Evolutionary conservation across 2,888 invertebrate genomes (phyloP).

Genomic region (Ophion obscuratus): DNA sequence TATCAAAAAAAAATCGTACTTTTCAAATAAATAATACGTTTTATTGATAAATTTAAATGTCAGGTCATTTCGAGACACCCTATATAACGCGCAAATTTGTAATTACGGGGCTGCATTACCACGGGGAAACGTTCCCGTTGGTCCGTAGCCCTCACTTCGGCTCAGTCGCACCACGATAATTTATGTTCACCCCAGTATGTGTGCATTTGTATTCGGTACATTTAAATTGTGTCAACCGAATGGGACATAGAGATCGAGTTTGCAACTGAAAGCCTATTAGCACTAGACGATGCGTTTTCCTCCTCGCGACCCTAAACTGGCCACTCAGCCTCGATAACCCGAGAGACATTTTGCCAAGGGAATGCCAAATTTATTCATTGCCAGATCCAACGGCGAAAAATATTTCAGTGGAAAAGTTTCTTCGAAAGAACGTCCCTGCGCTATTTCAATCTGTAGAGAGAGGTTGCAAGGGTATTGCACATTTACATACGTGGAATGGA

Average conservation of each 20-base stretch:
- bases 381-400: not conserved
- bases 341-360: not conserved
- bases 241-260: constrained; percentile 33
- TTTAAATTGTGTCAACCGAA: constrained; percentile 22
- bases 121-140: constrained; percentile 34
- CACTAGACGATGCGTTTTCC: constrained; percentile 25
- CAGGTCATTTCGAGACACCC: not conserved
- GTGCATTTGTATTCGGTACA: not conserved
- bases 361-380: constrained; percentile 7
- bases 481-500: too few species aligned
- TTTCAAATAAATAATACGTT: too few species aligned
- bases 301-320: constrained; percentile 23
- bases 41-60: too few species aligned
- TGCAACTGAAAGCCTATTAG: constrained; percentile 53
- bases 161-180: constrained; percentile 42
- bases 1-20: too few species aligned
- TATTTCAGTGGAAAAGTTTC: not conserved
- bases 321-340: constrained; percentile 24
- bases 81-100: constrained; percentile 40
- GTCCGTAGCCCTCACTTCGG: constrained; percentile 37
- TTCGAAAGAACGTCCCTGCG: not conserved
- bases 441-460: not conserved
- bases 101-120: constrained; percentile 60
- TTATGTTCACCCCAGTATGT: constrained; percentile 38
- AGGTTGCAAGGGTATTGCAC: not conserved